Evolutionary conservation across 2,113 vertebrate species (phyloP).

Genomic region (Pongo abelii): DNA sequence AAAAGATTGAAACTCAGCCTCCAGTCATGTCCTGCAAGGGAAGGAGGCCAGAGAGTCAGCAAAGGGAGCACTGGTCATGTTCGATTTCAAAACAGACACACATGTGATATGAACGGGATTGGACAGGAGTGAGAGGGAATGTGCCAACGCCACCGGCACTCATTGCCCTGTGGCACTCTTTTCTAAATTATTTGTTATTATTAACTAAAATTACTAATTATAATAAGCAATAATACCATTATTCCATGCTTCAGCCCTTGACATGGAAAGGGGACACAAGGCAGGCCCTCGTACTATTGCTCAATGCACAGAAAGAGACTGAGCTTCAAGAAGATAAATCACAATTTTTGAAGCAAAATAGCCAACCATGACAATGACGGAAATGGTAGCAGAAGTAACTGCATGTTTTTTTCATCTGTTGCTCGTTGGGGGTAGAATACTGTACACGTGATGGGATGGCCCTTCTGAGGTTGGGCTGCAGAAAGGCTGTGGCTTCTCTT

Average conservation of each 20-base stretch:
- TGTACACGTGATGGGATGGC: neutral
- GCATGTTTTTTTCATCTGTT: neutral
- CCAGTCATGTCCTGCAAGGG: neutral
- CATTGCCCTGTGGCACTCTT: neutral
- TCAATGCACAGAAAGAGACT: neutral
- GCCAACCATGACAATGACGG: constrained; percentile 16
- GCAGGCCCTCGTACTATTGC: neutral
- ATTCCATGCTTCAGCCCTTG: neutral
- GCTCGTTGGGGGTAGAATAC: neutral
- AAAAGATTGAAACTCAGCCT: neutral
- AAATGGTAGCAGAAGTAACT: neutral
- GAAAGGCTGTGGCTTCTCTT: neutral
- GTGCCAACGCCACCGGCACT: neutral
- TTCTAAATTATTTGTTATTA: neutral
- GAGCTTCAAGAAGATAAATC: neutral
- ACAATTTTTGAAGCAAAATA: neutral
- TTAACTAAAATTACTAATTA: neutral
- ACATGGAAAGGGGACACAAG: neutral
- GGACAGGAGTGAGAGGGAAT: neutral
- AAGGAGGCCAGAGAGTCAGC: neutral
- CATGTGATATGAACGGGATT: neutral
- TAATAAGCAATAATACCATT: neutral
- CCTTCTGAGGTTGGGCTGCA: neutral
- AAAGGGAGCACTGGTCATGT: neutral
- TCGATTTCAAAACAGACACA: neutral